phyloP scores from a whole-genome alignment of 2,113 vertebrate species.

The Rynchops niger region DNA sequence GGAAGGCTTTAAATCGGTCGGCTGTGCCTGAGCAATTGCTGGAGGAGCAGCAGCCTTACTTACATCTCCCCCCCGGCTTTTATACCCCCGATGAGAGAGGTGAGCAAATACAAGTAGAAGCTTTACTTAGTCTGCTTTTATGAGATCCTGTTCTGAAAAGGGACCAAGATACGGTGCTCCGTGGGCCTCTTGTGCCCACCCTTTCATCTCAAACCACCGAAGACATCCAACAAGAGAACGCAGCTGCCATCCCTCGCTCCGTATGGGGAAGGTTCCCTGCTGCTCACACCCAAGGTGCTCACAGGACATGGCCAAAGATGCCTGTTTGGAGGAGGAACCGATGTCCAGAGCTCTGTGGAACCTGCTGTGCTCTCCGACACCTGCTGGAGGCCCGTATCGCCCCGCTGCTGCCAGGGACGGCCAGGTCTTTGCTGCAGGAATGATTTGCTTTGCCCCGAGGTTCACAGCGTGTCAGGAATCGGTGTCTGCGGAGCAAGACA shows the following conservation, averaged over 20 bases:
- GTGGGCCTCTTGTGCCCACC: background rate
- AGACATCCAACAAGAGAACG: background rate
- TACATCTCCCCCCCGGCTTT: background rate
- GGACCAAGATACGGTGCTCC: background rate
- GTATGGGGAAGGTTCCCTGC: fast-evolving
- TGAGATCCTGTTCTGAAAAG: background rate
- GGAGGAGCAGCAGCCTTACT: background rate
- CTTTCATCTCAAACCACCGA: background rate
- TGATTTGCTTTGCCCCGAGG: background rate
- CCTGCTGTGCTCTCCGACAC: background rate
- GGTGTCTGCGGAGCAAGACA: background rate
- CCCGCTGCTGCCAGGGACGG: background rate
- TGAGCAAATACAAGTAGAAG: background rate
- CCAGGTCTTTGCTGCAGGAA: background rate
- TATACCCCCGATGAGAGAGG: background rate
- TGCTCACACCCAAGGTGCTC: fast-evolving
- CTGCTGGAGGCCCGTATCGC: fast-evolving
- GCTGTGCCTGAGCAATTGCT: background rate
- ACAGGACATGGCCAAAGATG: fast-evolving
- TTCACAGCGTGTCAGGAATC: background rate
- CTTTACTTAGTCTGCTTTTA: background rate
- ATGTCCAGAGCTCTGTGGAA: too few species aligned
- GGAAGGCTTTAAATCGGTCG: background rate
- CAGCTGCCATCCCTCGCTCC: fast-evolving
- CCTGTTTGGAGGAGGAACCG: background rate